Percentiles rank a stretch among this genome's conserved stretches.
These are phyloP conservation scores for Crotophaga sulcirostris DNA, from an alignment of 2,113 vertebrate species.

Conservation along the genomic window DNA sequence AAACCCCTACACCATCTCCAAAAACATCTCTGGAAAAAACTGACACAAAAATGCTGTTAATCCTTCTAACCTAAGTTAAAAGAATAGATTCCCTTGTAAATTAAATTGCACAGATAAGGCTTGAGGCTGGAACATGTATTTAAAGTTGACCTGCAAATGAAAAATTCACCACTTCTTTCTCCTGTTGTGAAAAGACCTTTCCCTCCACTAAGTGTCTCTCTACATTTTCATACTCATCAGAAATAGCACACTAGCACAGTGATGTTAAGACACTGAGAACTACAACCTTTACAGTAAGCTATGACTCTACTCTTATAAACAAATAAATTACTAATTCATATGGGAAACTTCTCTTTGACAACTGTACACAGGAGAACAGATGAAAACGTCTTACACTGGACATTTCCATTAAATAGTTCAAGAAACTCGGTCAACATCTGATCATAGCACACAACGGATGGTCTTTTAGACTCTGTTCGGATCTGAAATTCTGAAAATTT, in stretches of 20 bases:
- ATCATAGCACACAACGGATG: fast-evolving
- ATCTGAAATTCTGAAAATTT: not conserved
- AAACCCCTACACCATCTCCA: not conserved
- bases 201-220: not conserved
- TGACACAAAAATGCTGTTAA: not conserved
- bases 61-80: not conserved
- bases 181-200: not conserved
- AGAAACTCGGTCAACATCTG: not conserved
- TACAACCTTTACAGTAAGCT: not conserved
- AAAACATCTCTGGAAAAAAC: not conserved
- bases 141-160: conserved; percentile 69
- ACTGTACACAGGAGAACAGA: not conserved
- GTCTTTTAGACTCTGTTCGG: not conserved
- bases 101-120: not conserved
- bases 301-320: not conserved
- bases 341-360: not conserved
- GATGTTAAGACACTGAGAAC: not conserved
- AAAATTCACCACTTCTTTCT: not conserved
- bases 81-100: not conserved
- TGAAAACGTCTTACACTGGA: not conserved
- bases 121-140: conserved; percentile 63
- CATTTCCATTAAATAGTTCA: not conserved
- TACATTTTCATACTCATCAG: not conserved
- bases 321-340: not conserved
- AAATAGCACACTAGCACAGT: not conserved